Evolutionary conservation across 2,888 invertebrate species (phyloP).

Genomic region (Euzophera pinguis): DNA sequence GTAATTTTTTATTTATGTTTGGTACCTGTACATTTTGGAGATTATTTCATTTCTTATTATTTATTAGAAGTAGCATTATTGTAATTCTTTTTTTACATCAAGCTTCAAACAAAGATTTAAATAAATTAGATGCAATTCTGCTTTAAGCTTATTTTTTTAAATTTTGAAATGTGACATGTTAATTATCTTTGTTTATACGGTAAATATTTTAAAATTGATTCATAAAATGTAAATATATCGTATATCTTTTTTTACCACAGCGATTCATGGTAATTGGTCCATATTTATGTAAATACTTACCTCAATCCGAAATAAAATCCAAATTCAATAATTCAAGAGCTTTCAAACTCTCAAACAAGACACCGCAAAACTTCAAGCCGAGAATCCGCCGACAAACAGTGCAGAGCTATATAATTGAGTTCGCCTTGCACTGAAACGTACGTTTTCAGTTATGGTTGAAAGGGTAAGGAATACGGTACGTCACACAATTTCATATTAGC

Average conservation of each 20-base stretch:
- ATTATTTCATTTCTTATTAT: neutral
- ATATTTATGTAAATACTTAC: no score
- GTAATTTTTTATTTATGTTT: neutral
- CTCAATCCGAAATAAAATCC: neutral
- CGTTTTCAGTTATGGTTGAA: slow-evolving; percentile 33
- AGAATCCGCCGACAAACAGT: neutral
- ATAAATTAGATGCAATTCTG: no score
- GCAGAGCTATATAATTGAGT: neutral
- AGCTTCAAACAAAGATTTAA: no score
- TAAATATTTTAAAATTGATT: no score
- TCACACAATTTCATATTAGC: slow-evolving; percentile 61
- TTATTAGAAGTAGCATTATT: no score
- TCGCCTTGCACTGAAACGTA: slow-evolving; percentile 2
- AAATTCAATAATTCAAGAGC: neutral
- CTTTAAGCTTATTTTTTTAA: no score
- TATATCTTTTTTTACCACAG: no score
- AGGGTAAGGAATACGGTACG: slow-evolving; percentile 45
- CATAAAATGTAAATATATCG: no score
- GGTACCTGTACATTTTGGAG: neutral
- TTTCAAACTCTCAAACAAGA: neutral
- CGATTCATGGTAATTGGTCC: no score
- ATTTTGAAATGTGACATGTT: no score
- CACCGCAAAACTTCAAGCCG: neutral
- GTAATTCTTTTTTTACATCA: no score
- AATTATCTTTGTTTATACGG: no score